Evolutionary conservation across 1,140 invertebrate genomes (phyloP), one percentile per base, ranked within the genome.

Genomic region (Brachionus paranguensis): DNA sequence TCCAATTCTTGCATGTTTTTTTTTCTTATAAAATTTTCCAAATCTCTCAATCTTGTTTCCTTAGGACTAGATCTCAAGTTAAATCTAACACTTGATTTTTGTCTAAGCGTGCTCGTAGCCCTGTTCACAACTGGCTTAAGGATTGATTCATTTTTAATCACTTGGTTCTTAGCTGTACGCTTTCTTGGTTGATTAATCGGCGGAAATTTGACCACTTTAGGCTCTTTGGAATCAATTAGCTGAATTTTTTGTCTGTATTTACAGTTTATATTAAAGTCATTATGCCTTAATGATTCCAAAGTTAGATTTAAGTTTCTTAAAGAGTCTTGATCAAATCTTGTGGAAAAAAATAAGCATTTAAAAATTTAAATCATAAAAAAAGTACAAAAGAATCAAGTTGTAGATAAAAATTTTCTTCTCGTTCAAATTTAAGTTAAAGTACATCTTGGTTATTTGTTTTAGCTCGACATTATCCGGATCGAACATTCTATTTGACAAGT

Each of bases 381-480:
- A 10, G 41, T 72, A 72, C 68, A 72, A 43, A 20, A 20, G 17
- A 11, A 72, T 20, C 17, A 72, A 20, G 33, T 43, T 72, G 68
- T 72, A 20, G 12, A 72, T 72, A 43, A 72, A 72, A 7, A 72
- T 45, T 72, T 72, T 72, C 10, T 43, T 72, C 3, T 72, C 68
- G 14, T 24, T 72, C 37, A 72, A 72, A 72, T 72, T 72, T 7
- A 72, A 43, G 17, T 10, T 41, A 41, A 20, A 41, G 17, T 72
- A 72, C 68, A 72, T 45, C 17, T 72, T 72, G 41, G 68, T 72
- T 72, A 72, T 72, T 72, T 72, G 68, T 20, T 43, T 72, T 6
- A 72, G 37, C n/a, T 72, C 37, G 7, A 72, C 41, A 41, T 41
- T 20, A n/a, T 72, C 68, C 17, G 43, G 24, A 17, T 72, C 37